Evolutionary conservation across 2,113 vertebrate species (phyloP), one percentile per base, ranked within the genome.

Genomic region (Cyprinus carpio): DNA sequence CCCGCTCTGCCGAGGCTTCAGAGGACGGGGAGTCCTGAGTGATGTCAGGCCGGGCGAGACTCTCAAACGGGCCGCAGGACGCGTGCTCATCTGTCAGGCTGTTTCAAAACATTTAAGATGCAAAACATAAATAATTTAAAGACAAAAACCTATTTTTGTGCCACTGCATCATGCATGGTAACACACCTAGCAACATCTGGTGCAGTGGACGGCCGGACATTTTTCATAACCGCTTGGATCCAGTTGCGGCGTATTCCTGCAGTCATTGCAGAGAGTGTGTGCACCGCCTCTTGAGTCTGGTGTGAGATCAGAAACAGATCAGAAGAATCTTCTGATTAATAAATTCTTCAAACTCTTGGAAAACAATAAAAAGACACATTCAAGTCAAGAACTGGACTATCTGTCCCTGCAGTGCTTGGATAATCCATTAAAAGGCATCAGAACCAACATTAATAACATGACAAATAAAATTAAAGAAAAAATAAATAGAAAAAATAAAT

Each of bases 181-280:
- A 85, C 27, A 34, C 37, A 96, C 95, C 95, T 95, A 4, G 95
- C 94, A 64, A 95, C 94, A 56, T 96, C 94, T 9, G 95, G 95
- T 8, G 95, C 95, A 7, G 91, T 94, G 85, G 95, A 95, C 13
- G 95, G 95, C 83, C 94, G 91, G 65, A 95, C 93, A 58, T 95
- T 96, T 90, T 95, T 95, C 93, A 95, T 91, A 49, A 96, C 92
- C 0, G 95, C 95, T 87, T 95, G 95, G 89, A 96, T 96, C 95
- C 95, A 96, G 92, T 95, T 96, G 86, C 94, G 92, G 3, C 95
- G 93, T 84, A 96, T 96, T 4, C 95, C 95, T 49, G 94, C 94
- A 0, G 95, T 96, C 95, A 95, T 95, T 89, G 95, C 95, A 0
- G 95, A 95, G 86, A 96, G 91, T 6, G 94, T 95, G 89, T 95